Conservation (phyloP, 2,888 invertebrate genomes). For the Neoscelio sp. region DNA sequence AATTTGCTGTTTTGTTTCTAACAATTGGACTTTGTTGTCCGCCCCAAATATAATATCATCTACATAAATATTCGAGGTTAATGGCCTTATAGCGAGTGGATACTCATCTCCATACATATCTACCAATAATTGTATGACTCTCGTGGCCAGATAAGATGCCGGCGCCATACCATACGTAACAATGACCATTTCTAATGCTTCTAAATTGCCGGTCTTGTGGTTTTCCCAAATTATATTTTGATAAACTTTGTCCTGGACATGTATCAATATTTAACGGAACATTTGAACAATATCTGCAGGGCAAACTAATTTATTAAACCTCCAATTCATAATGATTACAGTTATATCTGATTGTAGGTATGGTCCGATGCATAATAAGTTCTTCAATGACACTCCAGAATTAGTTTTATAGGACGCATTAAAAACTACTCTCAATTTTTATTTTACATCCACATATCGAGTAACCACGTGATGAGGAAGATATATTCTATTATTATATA, state of each 20-base stretch:
- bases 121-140: neutral
- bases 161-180: neutral
- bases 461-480: neutral
- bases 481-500: neutral
- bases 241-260: neutral
- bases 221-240: slow-evolving; percentile 3
- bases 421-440: neutral
- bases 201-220: neutral
- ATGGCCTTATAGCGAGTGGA: neutral
- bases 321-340: slow-evolving; percentile 22
- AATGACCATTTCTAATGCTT: neutral
- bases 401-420: neutral
- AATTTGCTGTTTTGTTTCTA: neutral
- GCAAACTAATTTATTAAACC: neutral
- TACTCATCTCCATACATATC: neutral
- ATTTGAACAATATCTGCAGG: neutral
- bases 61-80: neutral
- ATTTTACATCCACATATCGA: neutral
- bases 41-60: neutral
- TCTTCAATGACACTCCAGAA: neutral
- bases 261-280: neutral
- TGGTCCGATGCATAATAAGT: neutral
- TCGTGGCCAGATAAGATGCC: neutral
- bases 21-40: neutral
- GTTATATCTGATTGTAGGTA: neutral